phyloP scores from a whole-genome alignment of 2,888 invertebrate species.

The Criorhina ranunculi region DNA sequence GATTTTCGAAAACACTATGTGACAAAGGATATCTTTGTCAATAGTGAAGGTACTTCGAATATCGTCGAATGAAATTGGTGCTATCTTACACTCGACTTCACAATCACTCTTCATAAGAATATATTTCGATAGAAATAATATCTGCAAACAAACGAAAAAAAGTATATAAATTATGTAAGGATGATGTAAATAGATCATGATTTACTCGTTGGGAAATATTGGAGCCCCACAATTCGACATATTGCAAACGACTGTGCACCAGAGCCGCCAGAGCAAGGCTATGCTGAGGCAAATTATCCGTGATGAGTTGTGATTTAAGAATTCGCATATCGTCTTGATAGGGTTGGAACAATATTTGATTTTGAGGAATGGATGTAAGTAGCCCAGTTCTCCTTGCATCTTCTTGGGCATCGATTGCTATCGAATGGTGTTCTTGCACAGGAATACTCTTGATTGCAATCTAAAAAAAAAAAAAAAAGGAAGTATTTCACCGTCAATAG shows the following conservation, averaged over 20 bases:
- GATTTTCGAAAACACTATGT: constrained; percentile 56
- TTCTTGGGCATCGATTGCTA: constrained; percentile 2
- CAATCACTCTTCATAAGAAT: constrained; percentile 55
- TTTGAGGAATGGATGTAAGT: constrained; percentile 37
- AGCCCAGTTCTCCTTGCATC: constrained; percentile 18
- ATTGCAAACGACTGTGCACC: constrained; percentile 69
- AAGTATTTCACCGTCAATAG: not conserved
- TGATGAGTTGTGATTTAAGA: constrained; percentile 28
- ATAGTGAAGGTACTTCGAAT: constrained; percentile 67
- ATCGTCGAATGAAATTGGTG: constrained; percentile 42
- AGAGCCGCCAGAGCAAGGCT: constrained; percentile 71
- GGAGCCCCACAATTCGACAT: constrained; percentile 73
- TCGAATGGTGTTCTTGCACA: constrained; percentile 4
- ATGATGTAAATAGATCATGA: not conserved
- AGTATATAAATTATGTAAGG: not conserved
- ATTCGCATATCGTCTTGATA: constrained; percentile 43
- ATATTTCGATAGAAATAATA: constrained; percentile 58
- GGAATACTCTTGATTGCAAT: constrained; percentile 35
- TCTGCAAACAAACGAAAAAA: constrained; percentile 26
- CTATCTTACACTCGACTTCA: constrained; percentile 10
- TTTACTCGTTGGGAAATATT: constrained; percentile 68
- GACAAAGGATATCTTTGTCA: constrained; percentile 71
- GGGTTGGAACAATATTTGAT: constrained; percentile 59
- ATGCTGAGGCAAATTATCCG: constrained; percentile 38
- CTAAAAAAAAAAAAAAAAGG: constrained; percentile 37